These are phyloP conservation scores for Panzeria rudis DNA, from an alignment of 2,888 invertebrate genomes.

Conservation along the genomic window DNA sequence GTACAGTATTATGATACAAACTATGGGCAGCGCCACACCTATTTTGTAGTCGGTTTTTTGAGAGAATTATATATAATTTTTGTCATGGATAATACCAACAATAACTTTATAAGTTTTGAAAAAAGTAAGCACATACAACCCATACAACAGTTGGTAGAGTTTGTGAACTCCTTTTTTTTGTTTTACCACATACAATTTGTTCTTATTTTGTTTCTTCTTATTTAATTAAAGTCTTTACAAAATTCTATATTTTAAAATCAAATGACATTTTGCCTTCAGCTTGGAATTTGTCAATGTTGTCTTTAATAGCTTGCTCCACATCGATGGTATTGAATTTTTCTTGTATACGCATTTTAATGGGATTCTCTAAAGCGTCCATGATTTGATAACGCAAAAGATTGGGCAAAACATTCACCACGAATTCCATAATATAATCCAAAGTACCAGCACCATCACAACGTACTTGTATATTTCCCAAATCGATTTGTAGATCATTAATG, in stretches of 20 bases:
- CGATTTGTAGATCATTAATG: slow-evolving; percentile 90
- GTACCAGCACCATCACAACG: slow-evolving; percentile 94
- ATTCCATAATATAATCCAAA: slow-evolving; percentile 92
- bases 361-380: slow-evolving; percentile 92
- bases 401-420: slow-evolving; percentile 91
- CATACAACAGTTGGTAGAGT: too few species aligned
- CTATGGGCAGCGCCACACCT: too few species aligned
- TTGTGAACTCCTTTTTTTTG: too few species aligned
- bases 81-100: too few species aligned
- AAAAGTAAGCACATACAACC: too few species aligned
- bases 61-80: too few species aligned
- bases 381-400: slow-evolving; percentile 94
- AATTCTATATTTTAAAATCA: slow-evolving; percentile 78
- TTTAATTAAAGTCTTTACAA: neutral
- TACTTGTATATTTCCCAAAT: slow-evolving; percentile 93
- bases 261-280: slow-evolving; percentile 80
- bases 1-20: too few species aligned
- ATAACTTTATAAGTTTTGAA: too few species aligned
- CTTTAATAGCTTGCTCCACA: slow-evolving; percentile 89
- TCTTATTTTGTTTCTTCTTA: neutral
- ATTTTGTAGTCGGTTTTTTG: too few species aligned
- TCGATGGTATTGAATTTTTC: slow-evolving; percentile 89
- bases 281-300: slow-evolving; percentile 88
- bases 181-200: neutral
- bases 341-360: slow-evolving; percentile 89